These are phyloP conservation scores for Cardiocondyla obscurior DNA, from an alignment of 1,140 invertebrate genomes.

Conservation along the genomic window DNA sequence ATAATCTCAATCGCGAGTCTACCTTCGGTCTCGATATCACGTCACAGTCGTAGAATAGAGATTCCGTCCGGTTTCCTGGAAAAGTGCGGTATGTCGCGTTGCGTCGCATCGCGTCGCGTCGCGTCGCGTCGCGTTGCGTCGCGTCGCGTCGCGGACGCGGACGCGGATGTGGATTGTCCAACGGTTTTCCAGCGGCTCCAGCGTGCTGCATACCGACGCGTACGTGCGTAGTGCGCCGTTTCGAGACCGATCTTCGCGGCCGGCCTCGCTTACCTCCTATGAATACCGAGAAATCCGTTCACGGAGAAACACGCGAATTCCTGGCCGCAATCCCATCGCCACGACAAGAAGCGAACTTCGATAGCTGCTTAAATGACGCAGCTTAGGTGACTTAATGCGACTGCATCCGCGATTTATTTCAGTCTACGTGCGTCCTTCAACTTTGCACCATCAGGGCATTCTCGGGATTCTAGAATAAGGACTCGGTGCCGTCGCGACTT, in stretches of 20 bases:
- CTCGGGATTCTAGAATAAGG: conserved; percentile 50
- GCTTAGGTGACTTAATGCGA: conserved; percentile 21
- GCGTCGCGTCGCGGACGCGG: conserved; percentile 29
- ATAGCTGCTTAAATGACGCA: conserved; percentile 18
- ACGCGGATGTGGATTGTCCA: conserved; percentile 2
- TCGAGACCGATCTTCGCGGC: conserved; percentile 58
- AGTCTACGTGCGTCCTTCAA: conserved; percentile 42
- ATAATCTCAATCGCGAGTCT: conserved; percentile 28
- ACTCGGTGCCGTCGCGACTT: conserved; percentile 22
- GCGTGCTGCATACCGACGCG: conserved; percentile 55
- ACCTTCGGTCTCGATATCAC: conserved; percentile 27
- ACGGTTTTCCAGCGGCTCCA: conserved; percentile 55
- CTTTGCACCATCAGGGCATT: conserved; percentile 32
- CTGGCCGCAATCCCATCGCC: conserved; percentile 8
- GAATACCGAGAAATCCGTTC: conserved; percentile 54
- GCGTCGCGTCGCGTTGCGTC: too few species aligned
- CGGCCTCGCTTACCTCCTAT: conserved; percentile 33
- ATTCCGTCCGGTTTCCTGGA: conserved; percentile 61
- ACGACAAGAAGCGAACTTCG: background rate
- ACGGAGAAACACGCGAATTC: conserved; percentile 46
- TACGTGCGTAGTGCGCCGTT: conserved; percentile 53
- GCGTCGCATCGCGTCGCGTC: too few species aligned
- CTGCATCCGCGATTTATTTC: conserved; percentile 32
- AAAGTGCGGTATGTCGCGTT: conserved; percentile 31
- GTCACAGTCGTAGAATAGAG: conserved; percentile 60